Evolutionary conservation across 2,888 invertebrate genomes (phyloP).

Genomic region (Brenthis daphne): DNA sequence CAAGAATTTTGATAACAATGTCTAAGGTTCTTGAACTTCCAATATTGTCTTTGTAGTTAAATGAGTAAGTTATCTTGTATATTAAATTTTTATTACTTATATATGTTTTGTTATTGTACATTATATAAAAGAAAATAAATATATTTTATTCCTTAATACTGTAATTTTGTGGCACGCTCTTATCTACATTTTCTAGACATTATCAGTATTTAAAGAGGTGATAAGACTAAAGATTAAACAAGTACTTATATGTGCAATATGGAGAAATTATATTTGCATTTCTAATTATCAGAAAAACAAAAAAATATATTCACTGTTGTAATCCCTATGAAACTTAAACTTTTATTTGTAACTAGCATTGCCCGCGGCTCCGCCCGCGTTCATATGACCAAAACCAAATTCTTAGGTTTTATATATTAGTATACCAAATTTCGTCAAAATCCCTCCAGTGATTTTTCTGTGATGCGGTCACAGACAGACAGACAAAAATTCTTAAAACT

Average conservation of each 20-base stretch:
- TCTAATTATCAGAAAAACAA: background rate
- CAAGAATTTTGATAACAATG: conserved; percentile 36
- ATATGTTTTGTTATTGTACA: conserved; percentile 61
- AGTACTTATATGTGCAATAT: background rate
- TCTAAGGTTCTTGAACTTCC: conserved; percentile 41
- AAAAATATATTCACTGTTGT: background rate
- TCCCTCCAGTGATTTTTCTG: too few species aligned
- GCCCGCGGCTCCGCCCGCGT: too few species aligned
- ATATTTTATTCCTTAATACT: conserved; percentile 56
- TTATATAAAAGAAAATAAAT: conserved; percentile 59
- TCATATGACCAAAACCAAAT: too few species aligned
- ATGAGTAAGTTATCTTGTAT: conserved; percentile 47
- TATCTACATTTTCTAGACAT: conserved; percentile 29
- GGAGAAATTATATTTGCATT: background rate
- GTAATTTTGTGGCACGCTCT: conserved; percentile 40
- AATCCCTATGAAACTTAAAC: too few species aligned
- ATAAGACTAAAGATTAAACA: conserved; percentile 19
- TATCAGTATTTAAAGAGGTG: conserved; percentile 27
- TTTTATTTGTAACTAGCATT: too few species aligned
- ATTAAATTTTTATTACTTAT: conserved; percentile 51
- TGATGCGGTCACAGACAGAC: too few species aligned
- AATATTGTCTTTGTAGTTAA: conserved; percentile 41
- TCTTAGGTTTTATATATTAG: too few species aligned
- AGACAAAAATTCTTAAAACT: too few species aligned
- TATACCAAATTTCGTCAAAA: too few species aligned